phyloP scores from a whole-genome alignment of 2,113 vertebrate species.

The Muntiacus muntjak region DNA sequence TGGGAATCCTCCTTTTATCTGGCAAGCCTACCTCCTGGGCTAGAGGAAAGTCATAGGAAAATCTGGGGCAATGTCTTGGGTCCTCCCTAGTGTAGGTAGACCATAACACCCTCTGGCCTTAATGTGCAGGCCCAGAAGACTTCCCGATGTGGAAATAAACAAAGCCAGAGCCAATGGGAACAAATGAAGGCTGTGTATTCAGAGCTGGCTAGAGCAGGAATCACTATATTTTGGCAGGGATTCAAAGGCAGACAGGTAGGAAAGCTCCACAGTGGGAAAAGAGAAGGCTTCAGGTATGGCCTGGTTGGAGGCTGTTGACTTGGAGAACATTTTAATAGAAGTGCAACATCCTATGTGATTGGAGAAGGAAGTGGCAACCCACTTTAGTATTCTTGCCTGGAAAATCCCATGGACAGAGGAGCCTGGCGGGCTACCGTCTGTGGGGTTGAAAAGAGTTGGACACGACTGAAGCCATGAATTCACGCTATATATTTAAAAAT shows the following conservation, averaged over 20 bases:
- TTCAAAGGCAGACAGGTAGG: neutral
- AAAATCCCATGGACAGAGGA: neutral
- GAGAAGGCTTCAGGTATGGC: neutral
- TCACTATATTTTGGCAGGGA: neutral
- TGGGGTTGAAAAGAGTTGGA: accelerated
- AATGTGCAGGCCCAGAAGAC: neutral
- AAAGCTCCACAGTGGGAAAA: neutral
- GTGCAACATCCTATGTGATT: neutral
- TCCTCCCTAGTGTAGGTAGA: too few species aligned
- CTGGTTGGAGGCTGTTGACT: neutral
- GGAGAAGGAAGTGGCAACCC: neutral
- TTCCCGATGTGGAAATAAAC: neutral
- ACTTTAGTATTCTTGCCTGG: neutral
- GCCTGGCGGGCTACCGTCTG: accelerated
- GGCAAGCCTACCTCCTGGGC: neutral
- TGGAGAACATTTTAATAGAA: neutral
- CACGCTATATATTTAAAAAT: neutral
- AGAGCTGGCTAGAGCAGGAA: neutral
- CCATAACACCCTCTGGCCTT: neutral
- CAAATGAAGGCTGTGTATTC: neutral
- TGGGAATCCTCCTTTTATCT: neutral
- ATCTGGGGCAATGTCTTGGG: neutral
- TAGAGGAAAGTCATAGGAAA: neutral
- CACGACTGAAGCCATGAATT: neutral
- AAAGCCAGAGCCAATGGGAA: neutral